These are phyloP conservation scores for Adineta ricciae DNA, from an alignment of 2,888 invertebrate species.

Conservation along the genomic window DNA sequence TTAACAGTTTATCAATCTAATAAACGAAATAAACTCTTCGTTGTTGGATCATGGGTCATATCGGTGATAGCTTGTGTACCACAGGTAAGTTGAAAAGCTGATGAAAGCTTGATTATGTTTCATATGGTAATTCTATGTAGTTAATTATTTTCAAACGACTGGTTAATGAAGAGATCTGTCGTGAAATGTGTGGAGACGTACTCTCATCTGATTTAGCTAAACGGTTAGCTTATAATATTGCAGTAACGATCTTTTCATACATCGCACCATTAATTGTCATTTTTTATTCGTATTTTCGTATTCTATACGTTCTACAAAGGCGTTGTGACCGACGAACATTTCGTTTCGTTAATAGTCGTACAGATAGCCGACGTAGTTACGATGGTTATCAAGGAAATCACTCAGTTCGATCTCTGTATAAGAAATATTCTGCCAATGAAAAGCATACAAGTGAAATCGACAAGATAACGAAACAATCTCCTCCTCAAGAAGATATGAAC, in stretches of 20 bases:
- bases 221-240: slow-evolving; percentile 8
- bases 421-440: not conserved
- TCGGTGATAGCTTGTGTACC: not conserved
- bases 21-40: slow-evolving; percentile 1
- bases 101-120: not conserved
- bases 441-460: too few relatives aligned
- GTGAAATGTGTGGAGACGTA: slow-evolving; percentile 11
- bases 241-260: not conserved
- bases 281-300: slow-evolving; percentile 21
- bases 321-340: slow-evolving; percentile 17
- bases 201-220: not conserved
- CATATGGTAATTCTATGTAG: not conserved
- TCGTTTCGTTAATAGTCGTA: not conserved
- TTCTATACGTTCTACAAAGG: slow-evolving; percentile 6
- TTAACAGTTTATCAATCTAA: not conserved
- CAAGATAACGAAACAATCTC: not conserved
- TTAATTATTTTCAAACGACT: slow-evolving; percentile 5
- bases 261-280: not conserved
- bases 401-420: not conserved
- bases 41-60: not conserved
- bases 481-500: not conserved
- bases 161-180: not conserved
- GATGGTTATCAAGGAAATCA: not conserved
- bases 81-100: not conserved
- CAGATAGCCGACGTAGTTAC: not conserved